Conservation (phyloP, 2,113 vertebrate genomes). For the zebrafish (Danio rerio) region GRCz12tu NC_133188.1:13291501-13292000, state of each 20-base stretch:
- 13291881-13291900: conserved; percentile 95
- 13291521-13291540: conserved; percentile 96
- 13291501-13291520: conserved; percentile 95
- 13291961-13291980: too few relatives aligned
- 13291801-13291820: conserved; percentile 98
- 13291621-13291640: conserved; percentile 97
- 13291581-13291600: conserved; percentile 91
- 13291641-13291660: conserved; percentile 78
- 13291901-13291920: conserved; percentile 93
- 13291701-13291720: neutral
- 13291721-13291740: neutral
- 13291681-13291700: neutral
- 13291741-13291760: neutral
- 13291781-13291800: conserved; percentile 91
- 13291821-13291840: conserved; percentile 91
- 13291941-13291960: too few relatives aligned
- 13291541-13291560: conserved; percentile 97
- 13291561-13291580: conserved; percentile 90
- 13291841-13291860: conserved; percentile 97
- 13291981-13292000: too few relatives aligned
- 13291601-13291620: conserved; percentile 97
- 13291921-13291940: conserved; percentile 85
- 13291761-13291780: conserved; percentile 86
- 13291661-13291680: neutral
- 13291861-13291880: conserved; percentile 96